These are phyloP conservation scores for Polymixis flavicincta DNA, from an alignment of 2,888 invertebrate genomes.

Conservation along the genomic window DNA sequence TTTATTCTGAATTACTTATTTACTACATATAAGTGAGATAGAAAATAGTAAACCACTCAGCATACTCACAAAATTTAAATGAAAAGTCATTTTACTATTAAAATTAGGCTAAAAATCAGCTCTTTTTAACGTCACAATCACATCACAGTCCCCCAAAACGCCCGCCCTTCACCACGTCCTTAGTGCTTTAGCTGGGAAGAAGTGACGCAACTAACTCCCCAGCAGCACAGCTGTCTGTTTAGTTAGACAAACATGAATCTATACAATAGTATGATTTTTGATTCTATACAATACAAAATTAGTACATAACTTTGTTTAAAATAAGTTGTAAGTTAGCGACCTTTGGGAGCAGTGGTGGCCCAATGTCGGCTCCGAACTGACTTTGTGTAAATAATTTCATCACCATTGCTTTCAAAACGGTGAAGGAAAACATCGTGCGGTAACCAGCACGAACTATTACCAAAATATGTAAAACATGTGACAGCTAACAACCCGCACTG, in stretches of 20 bases:
- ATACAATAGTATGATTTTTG: too few species aligned
- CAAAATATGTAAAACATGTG: neutral
- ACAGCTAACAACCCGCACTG: neutral
- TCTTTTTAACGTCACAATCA: too few species aligned
- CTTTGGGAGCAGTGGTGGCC: neutral
- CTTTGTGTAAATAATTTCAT: neutral
- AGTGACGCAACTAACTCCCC: too few species aligned
- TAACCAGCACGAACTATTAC: neutral
- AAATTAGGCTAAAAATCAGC: too few species aligned
- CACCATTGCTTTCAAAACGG: neutral
- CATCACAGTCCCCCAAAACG: too few species aligned
- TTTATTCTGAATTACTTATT: neutral
- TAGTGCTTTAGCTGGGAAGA: too few species aligned
- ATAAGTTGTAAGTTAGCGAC: neutral
- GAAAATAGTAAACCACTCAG: neutral
- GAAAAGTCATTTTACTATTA: too few species aligned
- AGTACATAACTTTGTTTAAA: neutral
- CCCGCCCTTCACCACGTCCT: too few species aligned
- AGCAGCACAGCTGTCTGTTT: too few species aligned
- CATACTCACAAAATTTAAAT: neutral
- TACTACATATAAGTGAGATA: too few species aligned
- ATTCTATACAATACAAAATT: too few species aligned
- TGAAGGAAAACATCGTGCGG: neutral
- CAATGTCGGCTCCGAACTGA: neutral
- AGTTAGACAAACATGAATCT: too few species aligned